Conservation (phyloP, 2,113 vertebrate genomes). For the Peucedramus taeniatus region DNA sequence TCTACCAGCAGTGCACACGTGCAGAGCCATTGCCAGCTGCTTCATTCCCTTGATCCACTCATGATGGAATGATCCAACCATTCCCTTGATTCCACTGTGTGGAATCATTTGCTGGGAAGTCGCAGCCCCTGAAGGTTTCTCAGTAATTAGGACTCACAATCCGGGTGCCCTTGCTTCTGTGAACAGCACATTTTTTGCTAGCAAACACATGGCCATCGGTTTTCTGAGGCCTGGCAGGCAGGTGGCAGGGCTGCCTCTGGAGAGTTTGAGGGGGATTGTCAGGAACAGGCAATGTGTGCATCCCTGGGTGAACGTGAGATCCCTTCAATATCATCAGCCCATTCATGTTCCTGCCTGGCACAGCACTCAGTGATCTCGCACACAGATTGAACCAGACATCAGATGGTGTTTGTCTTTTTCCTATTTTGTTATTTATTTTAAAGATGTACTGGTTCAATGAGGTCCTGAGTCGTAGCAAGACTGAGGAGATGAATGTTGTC, state of each 20-base stretch:
- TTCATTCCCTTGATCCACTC: background rate
- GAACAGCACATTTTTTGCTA: background rate
- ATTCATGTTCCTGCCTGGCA: too few relatives aligned
- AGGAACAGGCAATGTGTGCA: background rate
- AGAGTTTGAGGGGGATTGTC: background rate
- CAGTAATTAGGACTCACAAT: background rate
- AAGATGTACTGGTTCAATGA: background rate
- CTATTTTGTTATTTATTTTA: background rate
- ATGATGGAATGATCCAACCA: too few relatives aligned
- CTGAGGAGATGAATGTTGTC: background rate
- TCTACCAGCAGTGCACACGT: too few relatives aligned
- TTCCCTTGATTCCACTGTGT: background rate
- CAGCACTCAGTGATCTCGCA: background rate
- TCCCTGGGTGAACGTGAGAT: rapidly evolving
- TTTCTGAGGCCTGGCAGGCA: background rate
- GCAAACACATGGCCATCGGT: background rate
- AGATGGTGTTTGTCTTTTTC: background rate
- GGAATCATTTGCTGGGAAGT: background rate
- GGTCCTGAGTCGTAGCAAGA: background rate
- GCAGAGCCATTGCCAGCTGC: background rate
- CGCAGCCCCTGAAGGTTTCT: background rate
- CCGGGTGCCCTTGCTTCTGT: background rate
- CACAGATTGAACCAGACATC: background rate
- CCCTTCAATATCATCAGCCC: rapidly evolving
- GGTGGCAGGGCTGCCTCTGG: background rate